Evolutionary conservation across 2,888 invertebrate species (phyloP), one percentile per base, ranked within the genome.

Genomic region (Abscondita cerata): DNA sequence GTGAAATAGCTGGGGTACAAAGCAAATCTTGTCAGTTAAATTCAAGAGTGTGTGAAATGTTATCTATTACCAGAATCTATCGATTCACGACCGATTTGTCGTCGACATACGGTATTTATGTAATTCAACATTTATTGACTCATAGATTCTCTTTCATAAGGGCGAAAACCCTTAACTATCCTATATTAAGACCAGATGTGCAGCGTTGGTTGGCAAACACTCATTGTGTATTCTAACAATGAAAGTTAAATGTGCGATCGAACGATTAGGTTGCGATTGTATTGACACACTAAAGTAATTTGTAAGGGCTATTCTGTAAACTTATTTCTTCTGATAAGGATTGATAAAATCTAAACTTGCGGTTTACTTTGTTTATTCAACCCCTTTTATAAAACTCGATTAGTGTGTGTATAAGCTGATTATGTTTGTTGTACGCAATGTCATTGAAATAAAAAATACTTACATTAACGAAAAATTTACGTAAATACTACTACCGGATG

Each of bases 191-290:
- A 77, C 76, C 79, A 79, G 79, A 78, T 79, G 79, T 79, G 78
- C 77, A 74, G 75, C 73, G 72, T 73, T 74, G 76, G 75, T 78
- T 76, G 75, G 76, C 75, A 79, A 77, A 72, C 70, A 77, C 75
- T 73, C 77, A 78, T 78, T 78, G 77, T 78, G 75, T 73, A 72
- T 73, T 71, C 70, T 68, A 73, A 78, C 78, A 79, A 79, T 77
- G 78, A 78, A 79, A 79, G 79, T 78, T 79, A 79, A 79, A 79
- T 77, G 78, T 76, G 75, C 76, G 79, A 78, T 78, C 77, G 76
- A 73, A 75, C 76, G 79, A 79, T 79, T 78, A 79, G 77, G 78
- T 75, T 78, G 74, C 75, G 74, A 77, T 76, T 78, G 77, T 78
- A 78, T 79, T 78, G 78, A 79, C 77, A 76, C 73, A 73, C 75